These are phyloP conservation scores for Collichthys lucidus DNA, from an alignment of 2,113 vertebrate species.

Conservation along the genomic window DNA sequence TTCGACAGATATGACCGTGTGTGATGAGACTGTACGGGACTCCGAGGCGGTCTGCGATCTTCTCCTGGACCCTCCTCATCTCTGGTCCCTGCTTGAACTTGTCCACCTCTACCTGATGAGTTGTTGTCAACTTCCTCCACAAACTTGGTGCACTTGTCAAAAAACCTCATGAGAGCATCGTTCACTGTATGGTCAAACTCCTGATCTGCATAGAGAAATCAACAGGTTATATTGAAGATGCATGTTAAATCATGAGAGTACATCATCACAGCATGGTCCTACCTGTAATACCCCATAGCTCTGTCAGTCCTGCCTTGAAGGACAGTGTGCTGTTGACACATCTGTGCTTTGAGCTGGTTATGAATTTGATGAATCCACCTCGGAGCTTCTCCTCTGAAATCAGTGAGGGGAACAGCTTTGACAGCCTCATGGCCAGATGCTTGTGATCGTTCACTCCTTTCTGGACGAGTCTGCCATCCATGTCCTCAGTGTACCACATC, in stretches of 20 bases:
- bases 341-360: conserved; percentile 94
- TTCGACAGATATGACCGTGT: conserved; percentile 4
- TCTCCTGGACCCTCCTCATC: conserved; percentile 89
- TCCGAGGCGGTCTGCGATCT: conserved; percentile 86
- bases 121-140: conserved; percentile 86
- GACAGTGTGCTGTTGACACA: conserved; percentile 91
- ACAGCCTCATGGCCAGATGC: conserved; percentile 87
- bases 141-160: conserved; percentile 89
- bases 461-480: conserved; percentile 87
- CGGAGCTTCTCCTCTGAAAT: conserved; percentile 81
- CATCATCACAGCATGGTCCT: accelerated
- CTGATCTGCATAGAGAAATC: conserved; percentile 66
- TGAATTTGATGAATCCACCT: conserved; percentile 82
- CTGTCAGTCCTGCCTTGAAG: conserved; percentile 84
- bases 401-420: conserved; percentile 88
- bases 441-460: conserved; percentile 88
- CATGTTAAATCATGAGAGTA: not conserved
- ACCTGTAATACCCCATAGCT: conserved; percentile 75
- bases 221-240: not conserved
- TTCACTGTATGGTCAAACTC: conserved; percentile 84
- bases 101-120: conserved; percentile 80
- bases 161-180: conserved; percentile 93
- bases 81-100: conserved; percentile 90
- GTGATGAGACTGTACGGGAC: conserved; percentile 70
- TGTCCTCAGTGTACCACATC: conserved; percentile 91